A percentile compares a stretch with the other conserved stretches of the same genome.
These are phyloP conservation scores for Calliopum simillimum DNA, from an alignment of 2,888 invertebrate species.

Conservation along the genomic window DNA sequence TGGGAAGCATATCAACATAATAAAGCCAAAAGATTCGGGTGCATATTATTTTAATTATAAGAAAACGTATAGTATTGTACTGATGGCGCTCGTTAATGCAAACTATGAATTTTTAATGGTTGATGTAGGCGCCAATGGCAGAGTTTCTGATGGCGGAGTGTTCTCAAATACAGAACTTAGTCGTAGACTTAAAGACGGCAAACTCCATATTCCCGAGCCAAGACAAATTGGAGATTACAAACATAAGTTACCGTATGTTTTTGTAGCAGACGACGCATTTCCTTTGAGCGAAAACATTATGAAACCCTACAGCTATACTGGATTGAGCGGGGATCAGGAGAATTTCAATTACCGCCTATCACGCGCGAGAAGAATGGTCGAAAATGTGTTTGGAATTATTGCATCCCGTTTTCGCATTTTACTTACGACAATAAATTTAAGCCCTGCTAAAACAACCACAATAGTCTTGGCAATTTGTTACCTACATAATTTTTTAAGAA, in stretches of 20 bases:
- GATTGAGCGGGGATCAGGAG: slow-evolving; percentile 4
- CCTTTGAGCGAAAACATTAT: slow-evolving; percentile 18
- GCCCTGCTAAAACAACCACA: slow-evolving; percentile 33
- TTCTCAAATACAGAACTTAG: slow-evolving; percentile 25
- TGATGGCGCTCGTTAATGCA: slow-evolving; percentile 29
- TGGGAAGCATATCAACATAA: slow-evolving; percentile 30
- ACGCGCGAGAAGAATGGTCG: slow-evolving; percentile 40
- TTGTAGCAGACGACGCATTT: slow-evolving; percentile 38
- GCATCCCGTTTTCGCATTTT: slow-evolving; percentile 51
- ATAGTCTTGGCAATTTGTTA: slow-evolving; percentile 39
- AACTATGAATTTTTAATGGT: slow-evolving; percentile 28
- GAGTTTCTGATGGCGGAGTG: slow-evolving; percentile 19
- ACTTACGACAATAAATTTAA: slow-evolving; percentile 45
- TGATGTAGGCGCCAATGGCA: slow-evolving; percentile 24
- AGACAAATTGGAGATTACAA: neutral
- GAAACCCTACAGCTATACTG: slow-evolving; percentile 28
- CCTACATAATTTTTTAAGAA: slow-evolving; percentile 42
- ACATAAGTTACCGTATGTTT: slow-evolving; percentile 26
- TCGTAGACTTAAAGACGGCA: neutral
- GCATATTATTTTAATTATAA: slow-evolving; percentile 32
- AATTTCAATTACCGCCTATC: slow-evolving; percentile 39
- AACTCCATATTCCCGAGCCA: slow-evolving; percentile 19
- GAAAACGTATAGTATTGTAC: slow-evolving; percentile 23
- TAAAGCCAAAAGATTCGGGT: slow-evolving; percentile 17
- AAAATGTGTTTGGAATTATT: slow-evolving; percentile 48